Evolutionary conservation across 2,888 invertebrate species (phyloP).

Genomic region (Odontothrips loti): DNA sequence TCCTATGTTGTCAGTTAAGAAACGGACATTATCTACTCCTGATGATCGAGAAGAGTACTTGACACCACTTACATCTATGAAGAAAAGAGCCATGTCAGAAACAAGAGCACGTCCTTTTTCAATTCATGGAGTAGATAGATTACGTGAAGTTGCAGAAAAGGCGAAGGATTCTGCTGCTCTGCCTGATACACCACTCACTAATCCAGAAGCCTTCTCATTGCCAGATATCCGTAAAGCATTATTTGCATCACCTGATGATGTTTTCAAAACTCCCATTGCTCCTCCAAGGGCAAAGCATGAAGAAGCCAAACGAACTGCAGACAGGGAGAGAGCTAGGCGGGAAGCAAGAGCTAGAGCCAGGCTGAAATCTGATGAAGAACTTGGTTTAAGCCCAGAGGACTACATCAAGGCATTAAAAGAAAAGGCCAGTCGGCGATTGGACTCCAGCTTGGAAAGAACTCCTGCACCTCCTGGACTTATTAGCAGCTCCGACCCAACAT

Average conservation of each 20-base stretch:
- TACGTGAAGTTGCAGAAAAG: background rate
- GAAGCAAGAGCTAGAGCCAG: conserved; percentile 62
- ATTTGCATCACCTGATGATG: conserved; percentile 42
- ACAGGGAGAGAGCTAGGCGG: conserved; percentile 57
- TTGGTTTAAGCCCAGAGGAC: conserved; percentile 67
- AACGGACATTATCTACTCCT: background rate
- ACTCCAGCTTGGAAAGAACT: background rate
- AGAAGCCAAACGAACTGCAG: conserved; percentile 50
- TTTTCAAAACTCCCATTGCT: conserved; percentile 52
- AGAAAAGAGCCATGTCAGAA: conserved; percentile 27
- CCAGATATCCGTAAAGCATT: conserved; percentile 48
- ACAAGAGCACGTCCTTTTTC: conserved; percentile 37
- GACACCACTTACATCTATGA: background rate
- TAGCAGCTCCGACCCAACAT: background rate
- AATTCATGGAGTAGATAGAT: conserved; percentile 34
- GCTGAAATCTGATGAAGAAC: conserved; percentile 66
- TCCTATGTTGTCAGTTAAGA: conserved; percentile 29
- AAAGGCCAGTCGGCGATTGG: conserved; percentile 42
- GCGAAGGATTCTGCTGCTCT: conserved; percentile 28
- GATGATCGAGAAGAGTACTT: conserved; percentile 9
- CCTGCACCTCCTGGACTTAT: background rate
- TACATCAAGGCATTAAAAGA: conserved; percentile 55
- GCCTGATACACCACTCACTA: conserved; percentile 42
- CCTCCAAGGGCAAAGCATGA: conserved; percentile 51
- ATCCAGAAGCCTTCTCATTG: conserved; percentile 47